A percentile compares a stretch with the other conserved stretches of the same genome.
Evolutionary conservation across 1,140 invertebrate species (phyloP).

Genomic region (Episyrphus balteatus): DNA sequence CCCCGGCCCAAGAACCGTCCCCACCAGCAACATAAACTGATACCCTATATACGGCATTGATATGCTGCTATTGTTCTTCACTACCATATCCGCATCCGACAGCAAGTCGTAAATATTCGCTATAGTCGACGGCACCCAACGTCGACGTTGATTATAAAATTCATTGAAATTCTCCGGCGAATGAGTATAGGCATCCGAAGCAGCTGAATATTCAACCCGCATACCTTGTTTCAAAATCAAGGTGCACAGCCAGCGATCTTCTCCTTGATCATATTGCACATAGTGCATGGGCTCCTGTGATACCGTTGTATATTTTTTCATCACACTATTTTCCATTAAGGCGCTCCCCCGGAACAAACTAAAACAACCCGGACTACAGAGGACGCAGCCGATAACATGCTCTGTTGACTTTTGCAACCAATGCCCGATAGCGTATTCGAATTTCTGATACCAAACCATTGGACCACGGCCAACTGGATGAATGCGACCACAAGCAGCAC

Average conservation of each 20-base stretch:
- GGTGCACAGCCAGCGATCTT: constrained; percentile 81
- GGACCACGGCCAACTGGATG: constrained; percentile 81
- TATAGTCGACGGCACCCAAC: constrained; percentile 83
- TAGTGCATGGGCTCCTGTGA: constrained; percentile 75
- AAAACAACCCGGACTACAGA: constrained; percentile 87
- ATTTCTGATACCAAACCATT: constrained; percentile 90
- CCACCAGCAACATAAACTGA: constrained; percentile 52
- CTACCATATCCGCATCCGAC: constrained; percentile 57
- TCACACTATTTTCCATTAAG: constrained; percentile 85
- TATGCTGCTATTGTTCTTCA: constrained; percentile 75
- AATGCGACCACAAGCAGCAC: constrained; percentile 84
- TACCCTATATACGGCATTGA: constrained; percentile 73
- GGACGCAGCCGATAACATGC: constrained; percentile 79
- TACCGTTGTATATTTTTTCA: constrained; percentile 72
- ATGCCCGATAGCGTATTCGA: constrained; percentile 88
- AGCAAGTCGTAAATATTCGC: constrained; percentile 81
- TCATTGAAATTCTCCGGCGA: constrained; percentile 78
- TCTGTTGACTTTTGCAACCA: constrained; percentile 95
- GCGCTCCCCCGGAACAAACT: constrained; percentile 78
- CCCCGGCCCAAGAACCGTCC: constrained; percentile 40
- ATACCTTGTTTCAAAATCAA: constrained; percentile 77
- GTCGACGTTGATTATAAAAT: constrained; percentile 76
- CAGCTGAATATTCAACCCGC: constrained; percentile 82
- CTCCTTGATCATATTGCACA: constrained; percentile 87
- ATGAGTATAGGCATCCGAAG: constrained; percentile 85